Conservation (phyloP, 2,113 vertebrate species). For the Romanogobio albipinnatus region DNA sequence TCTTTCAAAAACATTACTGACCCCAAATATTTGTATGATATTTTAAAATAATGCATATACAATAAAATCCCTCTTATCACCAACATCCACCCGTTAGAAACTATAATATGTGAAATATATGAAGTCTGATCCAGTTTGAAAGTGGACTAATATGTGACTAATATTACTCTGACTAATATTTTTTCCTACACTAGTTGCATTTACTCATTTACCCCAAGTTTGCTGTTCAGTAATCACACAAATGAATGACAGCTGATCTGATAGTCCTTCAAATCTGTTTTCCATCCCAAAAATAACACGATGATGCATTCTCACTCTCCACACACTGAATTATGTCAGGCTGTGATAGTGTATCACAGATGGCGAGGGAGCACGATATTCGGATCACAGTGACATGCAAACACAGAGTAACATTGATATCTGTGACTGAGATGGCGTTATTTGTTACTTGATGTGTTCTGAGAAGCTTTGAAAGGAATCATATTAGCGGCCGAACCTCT, state of each 20-base stretch:
- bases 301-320: slow-evolving; percentile 10
- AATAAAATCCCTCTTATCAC: not conserved
- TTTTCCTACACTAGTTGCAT: not conserved
- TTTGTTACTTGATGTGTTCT: not conserved
- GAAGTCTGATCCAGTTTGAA: not conserved
- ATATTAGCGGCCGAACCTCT: not conserved
- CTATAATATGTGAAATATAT: not conserved
- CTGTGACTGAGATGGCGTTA: not conserved
- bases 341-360: not conserved
- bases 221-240: not conserved
- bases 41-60: not conserved
- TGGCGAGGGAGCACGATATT: not conserved
- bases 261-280: slow-evolving; percentile 28
- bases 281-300: slow-evolving; percentile 38
- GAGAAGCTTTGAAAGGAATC: not conserved
- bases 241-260: not conserved
- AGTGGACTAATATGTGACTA: not conserved
- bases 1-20: too few species aligned
- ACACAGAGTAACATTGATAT: not conserved
- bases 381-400: slow-evolving; percentile 3
- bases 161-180: not conserved
- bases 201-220: not conserved
- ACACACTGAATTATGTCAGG: slow-evolving; percentile 2
- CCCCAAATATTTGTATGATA: too few species aligned
- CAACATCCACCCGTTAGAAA: not conserved